These are phyloP conservation scores for Belgica antarctica DNA, from an alignment of 2,888 invertebrate genomes.

Conservation along the genomic window DNA sequence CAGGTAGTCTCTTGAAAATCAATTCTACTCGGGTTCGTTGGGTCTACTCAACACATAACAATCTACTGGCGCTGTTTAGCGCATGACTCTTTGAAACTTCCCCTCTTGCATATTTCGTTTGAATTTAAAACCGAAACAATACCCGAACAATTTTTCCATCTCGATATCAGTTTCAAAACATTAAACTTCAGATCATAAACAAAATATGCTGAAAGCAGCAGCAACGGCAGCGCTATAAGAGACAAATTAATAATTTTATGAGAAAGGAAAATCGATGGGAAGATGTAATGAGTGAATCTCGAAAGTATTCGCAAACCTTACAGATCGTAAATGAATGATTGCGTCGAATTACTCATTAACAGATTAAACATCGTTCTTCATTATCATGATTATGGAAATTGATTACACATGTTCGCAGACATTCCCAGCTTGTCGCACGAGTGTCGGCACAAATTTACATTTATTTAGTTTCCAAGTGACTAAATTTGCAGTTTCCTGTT, in stretches of 20 bases:
- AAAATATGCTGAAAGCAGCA: conserved; percentile 38
- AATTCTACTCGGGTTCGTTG: too few relatives aligned
- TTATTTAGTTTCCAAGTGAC: too few relatives aligned
- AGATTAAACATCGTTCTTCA: too few relatives aligned
- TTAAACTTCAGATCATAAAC: conserved; percentile 30
- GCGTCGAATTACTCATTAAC: too few relatives aligned
- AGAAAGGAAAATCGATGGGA: background rate
- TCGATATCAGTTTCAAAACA: conserved; percentile 17
- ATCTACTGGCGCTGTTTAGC: background rate
- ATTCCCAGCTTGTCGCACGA: too few relatives aligned
- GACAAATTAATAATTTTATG: background rate
- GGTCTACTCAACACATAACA: background rate
- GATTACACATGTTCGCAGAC: too few relatives aligned
- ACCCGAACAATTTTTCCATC: background rate
- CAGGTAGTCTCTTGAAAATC: too few relatives aligned
- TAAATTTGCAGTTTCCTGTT: too few relatives aligned
- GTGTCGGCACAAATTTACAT: too few relatives aligned
- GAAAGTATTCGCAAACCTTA: background rate
- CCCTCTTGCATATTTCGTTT: conserved; percentile 1
- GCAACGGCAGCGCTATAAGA: background rate
- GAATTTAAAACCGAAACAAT: background rate
- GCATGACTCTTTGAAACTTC: background rate
- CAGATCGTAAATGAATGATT: background rate
- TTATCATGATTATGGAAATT: too few relatives aligned
- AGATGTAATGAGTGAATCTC: background rate